These are phyloP conservation scores for Alcis repandata DNA, from an alignment of 2,888 invertebrate species.

Conservation along the genomic window DNA sequence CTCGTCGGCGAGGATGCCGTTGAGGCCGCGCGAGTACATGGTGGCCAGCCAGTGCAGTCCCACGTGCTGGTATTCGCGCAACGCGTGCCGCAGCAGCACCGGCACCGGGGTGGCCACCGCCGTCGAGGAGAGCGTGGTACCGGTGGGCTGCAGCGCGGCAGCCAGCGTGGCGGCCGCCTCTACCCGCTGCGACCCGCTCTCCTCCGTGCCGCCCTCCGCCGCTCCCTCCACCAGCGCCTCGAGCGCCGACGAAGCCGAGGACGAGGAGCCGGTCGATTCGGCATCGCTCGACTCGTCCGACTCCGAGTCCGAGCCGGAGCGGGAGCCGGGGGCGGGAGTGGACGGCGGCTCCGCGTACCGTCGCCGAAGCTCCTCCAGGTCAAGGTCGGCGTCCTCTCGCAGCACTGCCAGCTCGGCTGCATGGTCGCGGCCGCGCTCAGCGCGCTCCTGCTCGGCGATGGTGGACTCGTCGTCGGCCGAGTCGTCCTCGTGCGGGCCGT, in stretches of 20 bases:
- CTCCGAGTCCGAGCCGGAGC: constrained; percentile 47
- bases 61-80: constrained; percentile 98
- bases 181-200: constrained; percentile 88
- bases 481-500: constrained; percentile 74
- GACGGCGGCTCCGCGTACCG: constrained; percentile 86
- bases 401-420: constrained; percentile 91
- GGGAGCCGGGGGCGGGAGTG: constrained; percentile 38
- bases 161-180: constrained; percentile 97
- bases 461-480: constrained; percentile 88
- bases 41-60: constrained; percentile 99
- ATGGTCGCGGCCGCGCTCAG: constrained; percentile 88
- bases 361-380: constrained; percentile 92
- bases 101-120: constrained; percentile 97
- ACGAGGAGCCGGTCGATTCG: constrained; percentile 54
- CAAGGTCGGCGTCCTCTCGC: constrained; percentile 92
- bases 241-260: constrained; percentile 49
- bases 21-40: constrained; percentile 97
- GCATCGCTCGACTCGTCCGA: constrained; percentile 49
- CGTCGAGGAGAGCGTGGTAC: constrained; percentile 98
- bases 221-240: constrained; percentile 54
- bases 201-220: constrained; percentile 27
- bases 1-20: constrained; percentile 98
- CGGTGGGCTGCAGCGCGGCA: constrained; percentile 98
- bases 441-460: constrained; percentile 83
- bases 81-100: constrained; percentile 94